A percentile compares a stretch with the other conserved stretches of the same genome.
Evolutionary conservation across 2,888 invertebrate species (phyloP).

Genomic region (Thecocarcelia acutangulata): DNA sequence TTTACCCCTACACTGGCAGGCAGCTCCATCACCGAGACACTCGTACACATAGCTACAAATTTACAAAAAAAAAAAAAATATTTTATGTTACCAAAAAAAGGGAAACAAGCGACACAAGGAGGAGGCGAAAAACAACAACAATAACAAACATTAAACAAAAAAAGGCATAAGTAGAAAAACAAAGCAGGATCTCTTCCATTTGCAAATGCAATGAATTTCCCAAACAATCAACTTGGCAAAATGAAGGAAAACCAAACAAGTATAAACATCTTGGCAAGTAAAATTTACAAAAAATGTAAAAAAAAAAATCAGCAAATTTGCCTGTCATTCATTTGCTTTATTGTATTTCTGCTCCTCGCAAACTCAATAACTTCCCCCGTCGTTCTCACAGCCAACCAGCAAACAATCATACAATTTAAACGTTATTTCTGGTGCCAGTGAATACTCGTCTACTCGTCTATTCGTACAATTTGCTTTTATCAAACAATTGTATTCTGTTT

Average conservation of each 20-base stretch:
- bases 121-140: conserved; percentile 15
- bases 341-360: background rate
- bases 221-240: conserved; percentile 67
- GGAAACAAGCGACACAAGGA: conserved; percentile 18
- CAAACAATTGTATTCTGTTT: conserved; percentile 19
- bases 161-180: background rate
- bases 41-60: too few relatives aligned
- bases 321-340: conserved; percentile 33
- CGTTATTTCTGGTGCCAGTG: conserved; percentile 11
- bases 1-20: conserved; percentile 6
- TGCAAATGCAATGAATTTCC: conserved; percentile 70
- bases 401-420: conserved; percentile 36
- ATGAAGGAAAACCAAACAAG: conserved; percentile 49
- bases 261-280: conserved; percentile 43
- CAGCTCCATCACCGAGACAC: too few relatives aligned
- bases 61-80: conserved; percentile 26
- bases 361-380: conserved; percentile 3
- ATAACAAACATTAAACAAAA: conserved; percentile 27
- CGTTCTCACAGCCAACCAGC: background rate
- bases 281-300: conserved; percentile 48
- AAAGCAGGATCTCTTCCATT: conserved; percentile 59
- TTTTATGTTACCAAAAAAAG: conserved; percentile 45
- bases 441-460: background rate
- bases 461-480: conserved; percentile 17
- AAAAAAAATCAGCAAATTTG: conserved; percentile 3